Evolutionary conservation across 1,140 invertebrate genomes (phyloP).

Genomic region (Pseudomyrmex gracilis): DNA sequence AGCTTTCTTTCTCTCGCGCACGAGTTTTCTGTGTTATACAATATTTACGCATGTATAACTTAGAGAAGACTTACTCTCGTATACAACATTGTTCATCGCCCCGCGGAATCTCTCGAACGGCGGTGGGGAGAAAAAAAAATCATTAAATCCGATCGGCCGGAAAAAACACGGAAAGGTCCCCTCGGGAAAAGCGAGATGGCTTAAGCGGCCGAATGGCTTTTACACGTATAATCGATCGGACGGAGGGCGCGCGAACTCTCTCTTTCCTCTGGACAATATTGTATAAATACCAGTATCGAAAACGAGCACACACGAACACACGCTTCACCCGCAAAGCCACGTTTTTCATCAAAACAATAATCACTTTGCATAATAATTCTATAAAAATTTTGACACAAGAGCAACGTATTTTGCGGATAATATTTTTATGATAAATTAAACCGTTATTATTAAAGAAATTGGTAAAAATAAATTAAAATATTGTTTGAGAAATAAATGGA

Average conservation of each 20-base stretch:
- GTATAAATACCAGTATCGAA: conserved; percentile 56
- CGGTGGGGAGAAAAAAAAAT: conserved; percentile 31
- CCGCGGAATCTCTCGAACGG: conserved; percentile 38
- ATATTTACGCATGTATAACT: conserved; percentile 22
- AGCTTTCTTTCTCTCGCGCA: no score
- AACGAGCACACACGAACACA: conserved; percentile 5
- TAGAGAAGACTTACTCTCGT: conserved; percentile 16
- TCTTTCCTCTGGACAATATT: neutral
- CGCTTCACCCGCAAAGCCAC: conserved; percentile 2
- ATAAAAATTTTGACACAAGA: no score
- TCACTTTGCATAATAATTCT: no score
- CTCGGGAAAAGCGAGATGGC: conserved; percentile 41
- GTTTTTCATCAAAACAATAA: no score
- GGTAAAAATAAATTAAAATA: neutral
- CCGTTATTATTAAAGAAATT: neutral
- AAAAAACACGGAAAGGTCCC: conserved; percentile 44
- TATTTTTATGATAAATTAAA: no score
- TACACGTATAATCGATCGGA: conserved; percentile 29
- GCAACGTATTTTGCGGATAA: no score
- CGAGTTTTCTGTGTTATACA: neutral
- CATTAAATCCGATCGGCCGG: conserved; percentile 54
- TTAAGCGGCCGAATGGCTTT: conserved; percentile 31
- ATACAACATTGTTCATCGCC: conserved; percentile 23
- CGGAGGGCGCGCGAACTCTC: conserved; percentile 25
- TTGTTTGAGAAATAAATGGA: no score